Percentiles rank a stretch among this genome's conserved stretches.
Conservation (phyloP, 1,140 invertebrate genomes). For the Drosophila pallidifrons region DNA sequence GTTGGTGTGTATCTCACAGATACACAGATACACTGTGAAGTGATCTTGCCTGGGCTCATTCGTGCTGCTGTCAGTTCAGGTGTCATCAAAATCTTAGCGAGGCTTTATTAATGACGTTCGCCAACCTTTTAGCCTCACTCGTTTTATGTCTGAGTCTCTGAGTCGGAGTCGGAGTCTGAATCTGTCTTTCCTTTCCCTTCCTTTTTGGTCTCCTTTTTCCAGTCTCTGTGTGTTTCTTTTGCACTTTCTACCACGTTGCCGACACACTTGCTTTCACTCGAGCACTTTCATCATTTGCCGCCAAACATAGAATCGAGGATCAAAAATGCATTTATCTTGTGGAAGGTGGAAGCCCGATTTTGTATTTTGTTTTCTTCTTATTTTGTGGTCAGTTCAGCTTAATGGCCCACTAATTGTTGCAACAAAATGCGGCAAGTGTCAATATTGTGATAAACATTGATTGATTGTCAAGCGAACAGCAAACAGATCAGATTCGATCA, state of each 20-base stretch:
- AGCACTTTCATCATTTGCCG: slow-evolving; percentile 66
- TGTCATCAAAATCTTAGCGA: slow-evolving; percentile 79
- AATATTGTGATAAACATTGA: slow-evolving; percentile 74
- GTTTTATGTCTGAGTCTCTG: not conserved
- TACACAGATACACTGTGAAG: slow-evolving; percentile 64
- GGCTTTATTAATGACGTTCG: slow-evolving; percentile 81
- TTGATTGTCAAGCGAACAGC: slow-evolving; percentile 41
- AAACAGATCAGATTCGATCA: not conserved
- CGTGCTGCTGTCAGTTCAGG: slow-evolving; percentile 77
- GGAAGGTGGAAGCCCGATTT: too few relatives aligned
- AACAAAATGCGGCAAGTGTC: slow-evolving; percentile 74
- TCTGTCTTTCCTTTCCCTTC: slow-evolving; percentile 52
- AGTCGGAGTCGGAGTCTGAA: slow-evolving; percentile 7
- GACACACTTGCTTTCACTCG: slow-evolving; percentile 74
- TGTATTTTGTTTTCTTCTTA: not conserved
- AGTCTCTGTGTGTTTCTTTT: slow-evolving; percentile 36
- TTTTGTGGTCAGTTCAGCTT: slow-evolving; percentile 67
- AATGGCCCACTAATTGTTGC: slow-evolving; percentile 72
- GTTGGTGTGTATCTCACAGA: slow-evolving; percentile 43
- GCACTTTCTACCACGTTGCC: slow-evolving; percentile 52
- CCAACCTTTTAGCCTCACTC: slow-evolving; percentile 51
- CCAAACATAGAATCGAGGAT: slow-evolving; percentile 53
- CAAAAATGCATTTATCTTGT: slow-evolving; percentile 72
- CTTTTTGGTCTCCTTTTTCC: slow-evolving; percentile 36
- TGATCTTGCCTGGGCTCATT: slow-evolving; percentile 60